These are phyloP conservation scores for Myioborus miniatus DNA, from an alignment of 2,797 vertebrate species.

Conservation along the genomic window DNA sequence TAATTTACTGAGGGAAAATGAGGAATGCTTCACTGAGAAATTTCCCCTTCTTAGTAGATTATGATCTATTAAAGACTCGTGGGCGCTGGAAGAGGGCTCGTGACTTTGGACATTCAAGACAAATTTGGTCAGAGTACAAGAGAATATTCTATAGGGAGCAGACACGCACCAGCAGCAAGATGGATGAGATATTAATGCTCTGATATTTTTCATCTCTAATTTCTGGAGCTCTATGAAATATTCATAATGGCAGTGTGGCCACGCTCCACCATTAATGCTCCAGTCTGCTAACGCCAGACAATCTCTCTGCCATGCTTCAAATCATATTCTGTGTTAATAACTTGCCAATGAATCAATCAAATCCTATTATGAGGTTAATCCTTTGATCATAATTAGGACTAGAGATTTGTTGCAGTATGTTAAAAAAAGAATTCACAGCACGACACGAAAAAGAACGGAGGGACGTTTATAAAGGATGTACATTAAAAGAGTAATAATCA, in stretches of 20 bases:
- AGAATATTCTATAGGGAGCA: background rate
- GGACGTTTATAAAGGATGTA: background rate
- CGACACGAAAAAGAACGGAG: background rate
- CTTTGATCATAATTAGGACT: slow-evolving; percentile 19
- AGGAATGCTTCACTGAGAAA: background rate
- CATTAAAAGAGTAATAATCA: background rate
- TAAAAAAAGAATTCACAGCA: background rate
- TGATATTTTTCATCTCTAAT: slow-evolving; percentile 33
- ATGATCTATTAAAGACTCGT: background rate
- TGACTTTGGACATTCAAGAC: background rate
- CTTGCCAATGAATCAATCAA: slow-evolving; percentile 54
- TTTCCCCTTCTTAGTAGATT: background rate
- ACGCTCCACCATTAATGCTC: background rate
- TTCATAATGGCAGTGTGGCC: slow-evolving; percentile 7
- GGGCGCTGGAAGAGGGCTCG: background rate
- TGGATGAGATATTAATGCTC: slow-evolving; percentile 14
- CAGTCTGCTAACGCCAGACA: slow-evolving; percentile 7
- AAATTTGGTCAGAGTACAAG: background rate
- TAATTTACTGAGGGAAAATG: background rate
- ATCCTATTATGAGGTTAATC: slow-evolving; percentile 8
- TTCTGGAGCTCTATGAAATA: slow-evolving; percentile 50
- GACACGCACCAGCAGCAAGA: background rate
- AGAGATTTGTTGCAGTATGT: background rate
- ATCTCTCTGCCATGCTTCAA: background rate
- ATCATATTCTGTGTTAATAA: slow-evolving; percentile 38